Percentiles rank a stretch among this genome's conserved stretches.
Conservation (phyloP, 2,888 invertebrate species). For the Ganaspis brasiliensis region DNA sequence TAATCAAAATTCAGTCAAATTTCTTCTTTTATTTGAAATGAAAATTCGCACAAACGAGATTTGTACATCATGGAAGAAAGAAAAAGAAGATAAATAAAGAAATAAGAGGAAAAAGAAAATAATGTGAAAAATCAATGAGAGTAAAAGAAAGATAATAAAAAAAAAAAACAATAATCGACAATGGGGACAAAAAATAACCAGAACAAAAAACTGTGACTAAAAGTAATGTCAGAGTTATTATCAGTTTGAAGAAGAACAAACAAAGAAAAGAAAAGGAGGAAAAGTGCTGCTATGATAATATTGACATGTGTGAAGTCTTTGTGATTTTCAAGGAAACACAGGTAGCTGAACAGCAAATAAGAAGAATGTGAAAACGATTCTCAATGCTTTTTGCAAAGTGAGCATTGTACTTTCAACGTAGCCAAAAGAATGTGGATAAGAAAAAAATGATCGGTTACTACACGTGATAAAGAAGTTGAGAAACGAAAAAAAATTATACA, state of each 20-base stretch:
- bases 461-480: background rate
- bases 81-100: too few relatives aligned
- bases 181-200: too few relatives aligned
- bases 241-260: background rate
- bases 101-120: too few relatives aligned
- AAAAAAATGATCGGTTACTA: background rate
- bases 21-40: too few relatives aligned
- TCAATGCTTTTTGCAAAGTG: conserved; percentile 11
- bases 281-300: conserved; percentile 7
- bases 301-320: conserved; percentile 11
- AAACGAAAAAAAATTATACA: background rate
- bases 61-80: too few relatives aligned
- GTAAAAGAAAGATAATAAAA: too few relatives aligned
- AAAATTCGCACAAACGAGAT: too few relatives aligned
- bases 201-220: too few relatives aligned
- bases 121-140: too few relatives aligned
- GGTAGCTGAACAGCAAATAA: conserved; percentile 1
- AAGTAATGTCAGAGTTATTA: too few relatives aligned
- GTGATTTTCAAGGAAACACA: conserved; percentile 16
- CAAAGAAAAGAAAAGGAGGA: background rate
- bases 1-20: too few relatives aligned
- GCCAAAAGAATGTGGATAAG: conserved; percentile 9
- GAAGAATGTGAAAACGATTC: conserved; percentile 16
- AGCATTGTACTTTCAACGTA: conserved; percentile 6
- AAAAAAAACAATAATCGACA: too few relatives aligned